A percentile compares a stretch with the other conserved stretches of the same genome.
These are phyloP conservation scores for Tragelaphus strepsiceros DNA, from an alignment of 2,113 vertebrate genomes.

Conservation along the genomic window DNA sequence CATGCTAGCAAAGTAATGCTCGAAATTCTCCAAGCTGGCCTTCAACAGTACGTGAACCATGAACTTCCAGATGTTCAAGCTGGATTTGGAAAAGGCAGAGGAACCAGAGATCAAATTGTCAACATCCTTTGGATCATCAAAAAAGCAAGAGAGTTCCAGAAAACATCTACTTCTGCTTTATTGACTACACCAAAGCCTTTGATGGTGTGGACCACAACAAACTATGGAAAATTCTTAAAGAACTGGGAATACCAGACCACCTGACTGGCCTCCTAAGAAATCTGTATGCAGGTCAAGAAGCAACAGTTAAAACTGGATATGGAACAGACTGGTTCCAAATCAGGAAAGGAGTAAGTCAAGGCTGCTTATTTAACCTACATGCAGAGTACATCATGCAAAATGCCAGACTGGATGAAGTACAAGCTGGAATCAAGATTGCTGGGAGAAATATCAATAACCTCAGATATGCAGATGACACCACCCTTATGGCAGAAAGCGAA, in stretches of 20 bases:
- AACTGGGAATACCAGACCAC: not conserved
- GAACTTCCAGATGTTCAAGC: not conserved
- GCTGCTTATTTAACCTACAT: not conserved
- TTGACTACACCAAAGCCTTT: not conserved
- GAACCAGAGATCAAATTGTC: not conserved
- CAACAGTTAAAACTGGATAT: not conserved
- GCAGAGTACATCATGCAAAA: not conserved
- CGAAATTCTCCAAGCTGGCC: not conserved
- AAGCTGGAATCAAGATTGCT: not conserved
- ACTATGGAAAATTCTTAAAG: not conserved
- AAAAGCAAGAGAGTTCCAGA: not conserved
- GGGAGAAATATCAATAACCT: not conserved
- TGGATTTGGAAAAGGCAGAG: not conserved
- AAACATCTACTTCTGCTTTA: not conserved
- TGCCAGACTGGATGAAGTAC: fast-evolving
- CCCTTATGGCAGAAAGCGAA: not conserved
- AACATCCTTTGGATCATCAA: not conserved
- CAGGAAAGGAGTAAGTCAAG: not conserved
- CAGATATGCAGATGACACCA: not conserved
- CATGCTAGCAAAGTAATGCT: not conserved
- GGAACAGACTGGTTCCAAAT: not conserved
- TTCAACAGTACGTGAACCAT: not conserved
- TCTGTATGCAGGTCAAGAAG: not conserved
- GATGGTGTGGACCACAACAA: not conserved
- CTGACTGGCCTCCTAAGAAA: not conserved